Base-by-base conservation (phyloP, 1,140 invertebrate genomes). In the Neomicropteryx cornuta region DNA sequence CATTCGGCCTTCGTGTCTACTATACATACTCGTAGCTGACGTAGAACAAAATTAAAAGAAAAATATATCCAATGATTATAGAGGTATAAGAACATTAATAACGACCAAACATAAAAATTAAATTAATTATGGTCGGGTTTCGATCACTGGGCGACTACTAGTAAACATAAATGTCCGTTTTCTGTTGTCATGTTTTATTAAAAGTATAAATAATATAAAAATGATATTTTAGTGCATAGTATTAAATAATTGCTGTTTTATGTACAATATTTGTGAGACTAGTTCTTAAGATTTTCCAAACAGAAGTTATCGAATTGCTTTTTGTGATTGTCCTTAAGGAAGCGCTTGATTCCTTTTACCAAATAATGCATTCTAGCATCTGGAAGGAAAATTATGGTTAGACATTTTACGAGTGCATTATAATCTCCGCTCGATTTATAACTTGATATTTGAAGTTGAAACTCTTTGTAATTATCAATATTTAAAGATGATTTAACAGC, bases 301-400 rank as follows among this genome's bases (percentile, higher is more conserved):
- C 23, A 27, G 23, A 27, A 13, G 13, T 27, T 27, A 27, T 8
- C 23, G 8, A 75, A 77, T 23, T 45, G 43, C 6, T 34, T 30
- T 55, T 74, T 75, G 50, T 77, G 71, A 36, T 65, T 56, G 22
- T 65, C 61, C 50, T 70, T 72, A 5, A 76, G 43, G 56, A 72
- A 77, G 24, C 69, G 66, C 22, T 69, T 68, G 62, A 77, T 73
- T 42, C 74, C 77, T 47, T 60, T 61, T 28, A 81, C 66, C 39
- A 83, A 64, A 57, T 79, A 73, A 41, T 68, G 68, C 30, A 71
- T 42, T 41, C 64, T 58, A 28, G 55, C 63, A 40, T 66, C 60
- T 17, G 36, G 36, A 6, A 69, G 51, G 45, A 80, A 69, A 29
- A 79, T 50, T 37, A 49, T 48, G 41, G 64, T 59, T 21, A 82